Percentiles rank a stretch among this genome's conserved stretches.
phyloP scores from a whole-genome alignment of 1,140 invertebrate genomes.

The Cotesia typhae region DNA sequence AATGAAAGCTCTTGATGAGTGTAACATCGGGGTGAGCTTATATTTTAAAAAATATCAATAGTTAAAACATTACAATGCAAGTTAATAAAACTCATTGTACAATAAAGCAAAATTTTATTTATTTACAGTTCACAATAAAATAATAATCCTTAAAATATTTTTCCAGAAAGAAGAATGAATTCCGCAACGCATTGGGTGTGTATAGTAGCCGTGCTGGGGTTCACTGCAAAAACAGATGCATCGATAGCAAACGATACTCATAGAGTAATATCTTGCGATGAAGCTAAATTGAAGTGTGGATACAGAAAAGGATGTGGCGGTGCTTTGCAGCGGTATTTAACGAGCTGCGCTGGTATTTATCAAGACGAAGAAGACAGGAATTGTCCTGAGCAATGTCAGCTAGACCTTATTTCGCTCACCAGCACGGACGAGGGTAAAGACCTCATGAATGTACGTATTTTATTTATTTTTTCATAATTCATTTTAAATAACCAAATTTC shows the following conservation, averaged over 20 bases:
- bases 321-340: slow-evolving; percentile 78
- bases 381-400: slow-evolving; percentile 77
- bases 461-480: background rate
- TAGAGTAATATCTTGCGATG: slow-evolving; percentile 69
- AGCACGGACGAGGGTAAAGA: slow-evolving; percentile 81
- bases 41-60: too few relatives aligned
- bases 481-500: background rate
- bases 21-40: too few relatives aligned
- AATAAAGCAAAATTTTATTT: too few relatives aligned
- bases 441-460: slow-evolving; percentile 72
- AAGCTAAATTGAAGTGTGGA: slow-evolving; percentile 75
- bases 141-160: slow-evolving; percentile 4
- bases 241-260: slow-evolving; percentile 40
- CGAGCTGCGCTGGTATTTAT: slow-evolving; percentile 75
- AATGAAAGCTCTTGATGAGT: too few relatives aligned
- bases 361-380: slow-evolving; percentile 60
- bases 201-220: slow-evolving; percentile 45
- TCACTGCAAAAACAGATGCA: slow-evolving; percentile 41
- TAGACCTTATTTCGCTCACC: slow-evolving; percentile 79
- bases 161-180: slow-evolving; percentile 50
- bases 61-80: too few relatives aligned
- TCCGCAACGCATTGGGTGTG: slow-evolving; percentile 44
- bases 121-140: too few relatives aligned
- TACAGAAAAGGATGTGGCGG: slow-evolving; percentile 77
- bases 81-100: too few relatives aligned